Evolutionary conservation across 64 coral and sea anemone genomes (phyloP), one percentile per base, ranked within the genome.

Genomic region (Astreopora myriophthalma): DNA sequence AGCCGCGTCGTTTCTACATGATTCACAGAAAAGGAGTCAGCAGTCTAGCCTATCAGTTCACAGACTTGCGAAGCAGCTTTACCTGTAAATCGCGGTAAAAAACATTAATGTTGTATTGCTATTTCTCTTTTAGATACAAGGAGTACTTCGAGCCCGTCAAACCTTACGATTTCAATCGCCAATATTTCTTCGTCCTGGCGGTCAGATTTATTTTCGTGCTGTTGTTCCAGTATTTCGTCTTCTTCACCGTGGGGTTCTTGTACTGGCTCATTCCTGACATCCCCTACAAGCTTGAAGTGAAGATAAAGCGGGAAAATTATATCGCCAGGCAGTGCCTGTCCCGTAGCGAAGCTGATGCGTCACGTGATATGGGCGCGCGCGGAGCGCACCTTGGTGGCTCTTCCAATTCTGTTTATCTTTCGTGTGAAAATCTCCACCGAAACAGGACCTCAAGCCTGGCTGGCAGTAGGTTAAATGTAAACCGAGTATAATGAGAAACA

Each of bases 221-320:
- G 49, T 30, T 93, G 23, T 99, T 99, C 63, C 97, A 99, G 75
- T 99, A 99, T 46, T 89, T 99, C 61, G 97, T 96, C 3, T 95
- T 95, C 69, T 91, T 95, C 76, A 93, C 84, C 20, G 94, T 93
- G 11, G 75, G 85, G 17, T 66, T 95, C 30, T 20, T 99, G 31
- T 80, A 91, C 87, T 95, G 94, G 86, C 68, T 96, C 20, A 93
- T 99, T 75, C 91, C 97, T 11, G 97, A 99, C 58, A 76, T 96
- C 16, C 97, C 97, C 8, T 74, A 55, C 48, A 89, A 90, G 64
- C 69, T 99, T 33, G 90, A 99, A 52, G 76, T 93, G 8, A 93
- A 84, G 28, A 99, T 99, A 40, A 95, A 87, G 36, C 94, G 94
- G 12, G 94, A 99, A 58, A 89, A 90, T 27, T 95, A 68, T 39